Percentiles rank a stretch among this genome's conserved stretches.
Evolutionary conservation across 1,140 invertebrate species (phyloP).

Genomic region (Tenebrio molitor): DNA sequence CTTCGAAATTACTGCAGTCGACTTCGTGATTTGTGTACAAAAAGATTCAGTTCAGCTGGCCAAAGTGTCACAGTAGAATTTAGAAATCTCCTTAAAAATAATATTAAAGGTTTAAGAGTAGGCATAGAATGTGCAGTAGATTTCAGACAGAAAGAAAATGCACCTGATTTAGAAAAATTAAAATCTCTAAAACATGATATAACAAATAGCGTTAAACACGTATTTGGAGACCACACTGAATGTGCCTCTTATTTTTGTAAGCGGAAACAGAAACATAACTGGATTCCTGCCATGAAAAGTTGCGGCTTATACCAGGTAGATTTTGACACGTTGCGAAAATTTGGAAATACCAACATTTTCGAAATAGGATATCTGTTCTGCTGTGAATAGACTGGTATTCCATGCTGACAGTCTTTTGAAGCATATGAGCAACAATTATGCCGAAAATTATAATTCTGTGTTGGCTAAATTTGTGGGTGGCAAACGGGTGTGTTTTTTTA

Average conservation of each 20-base stretch:
- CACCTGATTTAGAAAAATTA: conserved; percentile 16
- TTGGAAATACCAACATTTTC: too few relatives aligned
- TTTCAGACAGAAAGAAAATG: conserved; percentile 42
- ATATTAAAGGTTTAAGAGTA: conserved; percentile 47
- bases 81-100: conserved; percentile 30
- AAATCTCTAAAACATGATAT: conserved; percentile 56
- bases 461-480: conserved; percentile 63
- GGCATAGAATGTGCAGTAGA: conserved; percentile 48
- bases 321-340: too few relatives aligned
- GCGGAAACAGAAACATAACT: conserved; percentile 52
- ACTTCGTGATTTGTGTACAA: conserved; percentile 45
- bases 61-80: too few relatives aligned
- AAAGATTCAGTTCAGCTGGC: not conserved
- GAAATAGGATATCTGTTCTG: conserved; percentile 41
- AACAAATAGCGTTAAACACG: conserved; percentile 59
- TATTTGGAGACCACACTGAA: conserved; percentile 64
- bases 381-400: conserved; percentile 25
- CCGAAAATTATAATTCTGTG: conserved; percentile 64
- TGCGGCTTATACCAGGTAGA: conserved; percentile 46
- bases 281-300: conserved; percentile 52
- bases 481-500: conserved; percentile 63
- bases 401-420: conserved; percentile 60
- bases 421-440: conserved; percentile 65
- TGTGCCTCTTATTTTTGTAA: conserved; percentile 58
- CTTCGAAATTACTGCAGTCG: conserved; percentile 58